Conservation (phyloP, 2,797 vertebrate species). For the Chelmon rostratus region DNA sequence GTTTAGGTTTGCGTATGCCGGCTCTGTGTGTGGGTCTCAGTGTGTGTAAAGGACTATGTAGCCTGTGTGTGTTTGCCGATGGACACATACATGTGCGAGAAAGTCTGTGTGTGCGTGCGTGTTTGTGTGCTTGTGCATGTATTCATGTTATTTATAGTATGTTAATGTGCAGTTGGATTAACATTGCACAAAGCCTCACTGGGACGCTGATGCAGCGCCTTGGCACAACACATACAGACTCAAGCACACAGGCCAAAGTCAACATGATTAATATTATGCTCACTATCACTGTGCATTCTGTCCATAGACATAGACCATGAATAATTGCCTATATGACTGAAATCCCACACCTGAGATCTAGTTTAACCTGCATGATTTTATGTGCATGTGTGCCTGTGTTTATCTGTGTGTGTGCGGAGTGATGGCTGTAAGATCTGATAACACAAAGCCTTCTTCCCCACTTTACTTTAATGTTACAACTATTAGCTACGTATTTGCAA, state of each 20-base stretch:
- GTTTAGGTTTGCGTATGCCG: conserved; percentile 20
- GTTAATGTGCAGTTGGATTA: conserved; percentile 45
- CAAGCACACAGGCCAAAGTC: not conserved
- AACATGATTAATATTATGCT: conserved; percentile 28
- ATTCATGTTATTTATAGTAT: conserved; percentile 51
- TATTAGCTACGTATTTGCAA: not conserved
- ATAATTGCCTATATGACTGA: not conserved
- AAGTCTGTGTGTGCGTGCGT: not conserved
- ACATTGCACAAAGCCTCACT: conserved; percentile 20
- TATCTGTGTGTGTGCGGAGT: not conserved
- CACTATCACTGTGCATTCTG: not conserved
- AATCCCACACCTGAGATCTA: not conserved
- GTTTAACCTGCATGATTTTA: not conserved
- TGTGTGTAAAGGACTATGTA: not conserved
- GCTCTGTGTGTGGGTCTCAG: not conserved
- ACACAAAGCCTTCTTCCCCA: not conserved
- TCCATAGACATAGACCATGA: not conserved
- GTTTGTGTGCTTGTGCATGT: not conserved
- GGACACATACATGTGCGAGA: not conserved
- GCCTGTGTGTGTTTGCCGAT: conserved; percentile 13
- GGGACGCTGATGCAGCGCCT: conserved; percentile 19
- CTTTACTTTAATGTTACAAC: not conserved
- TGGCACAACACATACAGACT: conserved; percentile 13
- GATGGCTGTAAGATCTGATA: not conserved
- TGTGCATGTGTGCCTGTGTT: not conserved